Evolutionary conservation across 2,113 vertebrate genomes (phyloP).

Genomic region (cattle (Bos taurus)): DNA sequence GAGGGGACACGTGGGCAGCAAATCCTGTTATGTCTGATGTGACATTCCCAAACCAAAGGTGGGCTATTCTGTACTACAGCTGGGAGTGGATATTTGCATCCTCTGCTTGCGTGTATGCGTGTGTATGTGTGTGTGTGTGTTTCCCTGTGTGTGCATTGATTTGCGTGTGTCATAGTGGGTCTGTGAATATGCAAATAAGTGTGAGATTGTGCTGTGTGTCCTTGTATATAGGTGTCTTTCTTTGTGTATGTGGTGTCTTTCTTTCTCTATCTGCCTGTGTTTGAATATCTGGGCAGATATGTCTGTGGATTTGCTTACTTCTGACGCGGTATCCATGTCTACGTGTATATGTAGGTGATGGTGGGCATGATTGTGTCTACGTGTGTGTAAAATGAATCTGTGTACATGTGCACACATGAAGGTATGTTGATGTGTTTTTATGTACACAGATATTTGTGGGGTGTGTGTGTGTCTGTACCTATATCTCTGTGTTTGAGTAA

Average conservation of each 20-base stretch:
- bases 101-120: too few species aligned
- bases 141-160: not conserved
- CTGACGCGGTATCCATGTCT: not conserved
- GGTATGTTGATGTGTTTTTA: not conserved
- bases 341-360: accelerated
- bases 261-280: not conserved
- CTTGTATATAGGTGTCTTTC: not conserved
- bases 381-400: not conserved
- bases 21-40: not conserved
- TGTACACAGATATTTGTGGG: not conserved
- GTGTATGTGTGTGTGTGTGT: too few species aligned
- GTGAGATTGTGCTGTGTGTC: not conserved
- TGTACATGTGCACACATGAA: not conserved
- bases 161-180: not conserved
- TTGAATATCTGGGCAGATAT: not conserved
- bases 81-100: not conserved
- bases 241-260: not conserved
- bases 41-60: not conserved
- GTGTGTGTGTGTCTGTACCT: not conserved
- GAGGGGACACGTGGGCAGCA: accelerated
- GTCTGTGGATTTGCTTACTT: not conserved
- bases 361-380: not conserved
- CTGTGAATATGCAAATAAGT: not conserved
- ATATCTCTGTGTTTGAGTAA: not conserved
- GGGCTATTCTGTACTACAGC: not conserved